phyloP scores from a whole-genome alignment of 2,888 invertebrate species.

The Eupeodes latifasciatus region DNA sequence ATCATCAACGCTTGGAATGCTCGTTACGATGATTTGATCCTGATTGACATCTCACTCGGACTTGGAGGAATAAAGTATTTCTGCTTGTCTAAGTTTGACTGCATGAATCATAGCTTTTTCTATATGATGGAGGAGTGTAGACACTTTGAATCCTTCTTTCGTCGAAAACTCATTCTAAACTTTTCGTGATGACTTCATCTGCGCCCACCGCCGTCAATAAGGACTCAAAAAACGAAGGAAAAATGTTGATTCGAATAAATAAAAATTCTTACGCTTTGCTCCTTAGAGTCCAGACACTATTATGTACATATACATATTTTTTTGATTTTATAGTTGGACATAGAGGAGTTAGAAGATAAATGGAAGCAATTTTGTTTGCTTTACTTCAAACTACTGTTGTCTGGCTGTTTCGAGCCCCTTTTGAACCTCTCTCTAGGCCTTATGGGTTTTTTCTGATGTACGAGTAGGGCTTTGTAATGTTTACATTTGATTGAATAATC shows the following conservation, averaged over 20 bases:
- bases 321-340: constrained; percentile 41
- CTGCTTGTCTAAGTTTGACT: constrained; percentile 36
- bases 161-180: neutral
- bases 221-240: neutral
- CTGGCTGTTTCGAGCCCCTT: constrained; percentile 49
- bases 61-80: constrained; percentile 4
- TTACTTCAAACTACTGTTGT: neutral
- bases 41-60: constrained; percentile 17
- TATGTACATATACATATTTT: constrained; percentile 41
- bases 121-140: neutral
- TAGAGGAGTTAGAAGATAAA: neutral
- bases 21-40: constrained; percentile 36
- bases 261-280: constrained; percentile 41
- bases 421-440: neutral
- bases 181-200: constrained; percentile 53
- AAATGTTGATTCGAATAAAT: constrained; percentile 5
- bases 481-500: constrained; percentile 35
- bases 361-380: constrained; percentile 6
- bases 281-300: constrained; percentile 46
- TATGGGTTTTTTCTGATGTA: neutral
- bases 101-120: constrained; percentile 48
- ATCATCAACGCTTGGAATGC: constrained; percentile 13
- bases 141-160: constrained; percentile 5
- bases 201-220: constrained; percentile 5
- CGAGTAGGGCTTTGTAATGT: neutral